phyloP scores from a whole-genome alignment of 2,113 vertebrate species.

The Carlito syrichta region DNA sequence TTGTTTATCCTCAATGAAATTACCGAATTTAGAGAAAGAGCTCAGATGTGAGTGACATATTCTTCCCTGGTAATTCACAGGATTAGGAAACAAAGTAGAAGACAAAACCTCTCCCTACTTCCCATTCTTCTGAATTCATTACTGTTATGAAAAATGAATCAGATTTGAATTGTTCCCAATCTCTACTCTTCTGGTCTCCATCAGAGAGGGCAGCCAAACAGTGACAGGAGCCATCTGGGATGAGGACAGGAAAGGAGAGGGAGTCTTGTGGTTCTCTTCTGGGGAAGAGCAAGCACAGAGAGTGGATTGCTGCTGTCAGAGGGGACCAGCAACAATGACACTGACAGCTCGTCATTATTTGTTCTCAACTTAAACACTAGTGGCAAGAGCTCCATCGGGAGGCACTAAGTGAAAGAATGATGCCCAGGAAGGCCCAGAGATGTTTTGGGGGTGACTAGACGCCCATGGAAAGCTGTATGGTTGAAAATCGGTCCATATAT shows the following conservation, averaged over 20 bases:
- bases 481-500: background rate
- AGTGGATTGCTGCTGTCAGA: background rate
- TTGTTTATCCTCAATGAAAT: background rate
- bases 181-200: background rate
- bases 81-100: background rate
- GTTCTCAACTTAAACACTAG: background rate
- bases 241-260: background rate
- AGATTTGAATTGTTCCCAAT: background rate
- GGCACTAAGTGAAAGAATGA: background rate
- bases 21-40: background rate
- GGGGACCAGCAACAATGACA: background rate
- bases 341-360: background rate
- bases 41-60: background rate
- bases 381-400: background rate
- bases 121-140: background rate
- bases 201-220: background rate
- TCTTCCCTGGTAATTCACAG: background rate
- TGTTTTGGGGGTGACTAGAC: background rate
- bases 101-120: background rate
- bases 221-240: background rate
- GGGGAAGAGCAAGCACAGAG: background rate
- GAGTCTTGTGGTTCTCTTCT: background rate
- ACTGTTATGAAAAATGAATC: background rate
- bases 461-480: fast-evolving
- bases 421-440: background rate